Conservation (phyloP, 1,140 invertebrate species). For the Habropoda laboriosa region DNA sequence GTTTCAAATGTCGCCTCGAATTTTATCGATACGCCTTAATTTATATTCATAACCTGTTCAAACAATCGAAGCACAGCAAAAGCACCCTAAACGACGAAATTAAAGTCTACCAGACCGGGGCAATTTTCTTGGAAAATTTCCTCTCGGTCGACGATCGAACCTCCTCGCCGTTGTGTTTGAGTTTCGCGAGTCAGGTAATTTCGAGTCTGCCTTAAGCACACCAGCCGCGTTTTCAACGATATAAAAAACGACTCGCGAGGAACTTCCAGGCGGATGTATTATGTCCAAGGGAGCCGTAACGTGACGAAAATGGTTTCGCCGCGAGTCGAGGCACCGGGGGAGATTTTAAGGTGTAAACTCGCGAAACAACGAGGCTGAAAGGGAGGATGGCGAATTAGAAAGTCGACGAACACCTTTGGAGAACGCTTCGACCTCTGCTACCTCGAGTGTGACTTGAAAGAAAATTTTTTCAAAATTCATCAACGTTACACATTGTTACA, state of each 20-base stretch:
- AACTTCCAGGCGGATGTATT: conserved; percentile 27
- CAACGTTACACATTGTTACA: no score
- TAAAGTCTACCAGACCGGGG: no score
- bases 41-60: no score
- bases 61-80: no score
- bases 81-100: no score
- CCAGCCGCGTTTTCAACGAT: background rate
- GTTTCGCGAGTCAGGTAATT: background rate
- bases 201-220: background rate
- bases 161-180: background rate
- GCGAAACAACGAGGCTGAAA: background rate
- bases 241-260: background rate
- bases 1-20: no score
- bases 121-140: background rate
- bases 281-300: conserved; percentile 13
- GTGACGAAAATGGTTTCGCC: conserved; percentile 24
- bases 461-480: no score
- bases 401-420: background rate
- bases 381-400: conserved; percentile 14
- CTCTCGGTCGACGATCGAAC: background rate
- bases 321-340: background rate
- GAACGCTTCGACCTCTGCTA: background rate
- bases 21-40: no score
- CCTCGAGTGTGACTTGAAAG: no score
- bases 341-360: conserved; percentile 31